Conservation (phyloP, 1,140 invertebrate genomes). For the Pygmarrhopalites habei region DNA sequence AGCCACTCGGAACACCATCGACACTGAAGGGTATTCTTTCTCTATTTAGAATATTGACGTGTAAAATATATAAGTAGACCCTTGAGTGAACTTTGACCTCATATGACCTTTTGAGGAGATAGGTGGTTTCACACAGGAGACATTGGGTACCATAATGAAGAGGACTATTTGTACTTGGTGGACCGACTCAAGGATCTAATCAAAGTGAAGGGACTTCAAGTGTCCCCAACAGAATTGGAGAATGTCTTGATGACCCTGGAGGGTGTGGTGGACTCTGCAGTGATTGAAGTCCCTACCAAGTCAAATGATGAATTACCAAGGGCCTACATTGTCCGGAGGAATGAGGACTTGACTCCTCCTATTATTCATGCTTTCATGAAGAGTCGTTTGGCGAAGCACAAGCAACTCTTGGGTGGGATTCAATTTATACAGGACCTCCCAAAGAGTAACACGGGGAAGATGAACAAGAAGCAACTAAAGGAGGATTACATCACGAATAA, state of each 20-base stretch:
- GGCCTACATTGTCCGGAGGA: slow-evolving; percentile 55
- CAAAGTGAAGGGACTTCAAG: slow-evolving; percentile 73
- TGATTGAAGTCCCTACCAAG: slow-evolving; percentile 55
- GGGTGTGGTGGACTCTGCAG: slow-evolving; percentile 48
- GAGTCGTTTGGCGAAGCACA: slow-evolving; percentile 54
- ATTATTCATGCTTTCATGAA: slow-evolving; percentile 55
- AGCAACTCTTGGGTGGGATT: slow-evolving; percentile 53
- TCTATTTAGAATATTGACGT: too few species aligned
- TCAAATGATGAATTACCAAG: slow-evolving; percentile 62
- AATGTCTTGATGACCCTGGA: slow-evolving; percentile 47
- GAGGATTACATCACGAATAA: too few species aligned
- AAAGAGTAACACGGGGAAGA: slow-evolving; percentile 60
- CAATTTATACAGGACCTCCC: slow-evolving; percentile 52
- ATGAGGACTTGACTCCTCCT: slow-evolving; percentile 49
- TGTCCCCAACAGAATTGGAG: slow-evolving; percentile 52
- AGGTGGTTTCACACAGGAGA: slow-evolving; percentile 65
- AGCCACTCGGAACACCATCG: too few species aligned
- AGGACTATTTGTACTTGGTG: slow-evolving; percentile 63
- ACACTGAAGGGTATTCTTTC: too few species aligned
- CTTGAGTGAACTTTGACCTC: too few species aligned
- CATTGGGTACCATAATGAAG: slow-evolving; percentile 53
- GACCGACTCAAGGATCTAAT: slow-evolving; percentile 84
- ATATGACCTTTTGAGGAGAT: too few species aligned
- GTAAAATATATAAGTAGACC: too few species aligned
- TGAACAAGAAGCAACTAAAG: slow-evolving; percentile 51